phyloP scores from a whole-genome alignment of 1,140 invertebrate species.

The Capitella teleta region DNA sequence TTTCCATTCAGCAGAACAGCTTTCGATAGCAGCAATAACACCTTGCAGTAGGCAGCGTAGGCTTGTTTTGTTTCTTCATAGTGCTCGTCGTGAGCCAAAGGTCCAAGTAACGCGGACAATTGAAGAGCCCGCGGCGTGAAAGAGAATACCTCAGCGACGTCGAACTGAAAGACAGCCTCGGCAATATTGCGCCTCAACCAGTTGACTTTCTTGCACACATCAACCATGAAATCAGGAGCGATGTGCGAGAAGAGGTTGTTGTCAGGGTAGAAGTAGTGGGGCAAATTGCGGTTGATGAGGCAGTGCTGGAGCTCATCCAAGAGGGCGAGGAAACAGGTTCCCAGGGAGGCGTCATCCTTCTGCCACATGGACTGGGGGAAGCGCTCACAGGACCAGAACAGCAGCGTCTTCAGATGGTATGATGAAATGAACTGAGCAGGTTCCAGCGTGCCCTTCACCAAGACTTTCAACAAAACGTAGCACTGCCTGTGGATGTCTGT shows the following conservation, averaged over 20 bases:
- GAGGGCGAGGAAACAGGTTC: background rate
- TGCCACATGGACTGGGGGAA: background rate
- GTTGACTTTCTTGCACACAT: background rate
- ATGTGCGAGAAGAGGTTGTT: background rate
- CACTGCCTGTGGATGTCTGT: background rate
- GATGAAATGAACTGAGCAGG: background rate
- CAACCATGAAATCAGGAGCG: background rate
- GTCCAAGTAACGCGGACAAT: too few species aligned
- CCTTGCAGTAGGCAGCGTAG: too few species aligned
- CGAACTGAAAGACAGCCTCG: too few species aligned
- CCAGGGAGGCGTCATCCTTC: background rate
- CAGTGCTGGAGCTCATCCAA: background rate
- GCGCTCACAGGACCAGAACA: background rate
- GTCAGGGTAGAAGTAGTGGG: constrained; percentile 2
- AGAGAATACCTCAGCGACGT: too few species aligned
- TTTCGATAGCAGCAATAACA: too few species aligned
- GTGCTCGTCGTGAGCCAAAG: too few species aligned
- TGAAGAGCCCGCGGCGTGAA: too few species aligned
- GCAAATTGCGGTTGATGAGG: background rate
- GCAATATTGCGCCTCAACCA: background rate
- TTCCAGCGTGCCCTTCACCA: background rate
- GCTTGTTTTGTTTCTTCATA: too few species aligned
- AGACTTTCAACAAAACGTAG: background rate
- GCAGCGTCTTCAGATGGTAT: background rate
- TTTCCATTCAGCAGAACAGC: too few species aligned